Conservation (phyloP, 2,113 vertebrate genomes). For the Hemibates koningsi region DNA sequence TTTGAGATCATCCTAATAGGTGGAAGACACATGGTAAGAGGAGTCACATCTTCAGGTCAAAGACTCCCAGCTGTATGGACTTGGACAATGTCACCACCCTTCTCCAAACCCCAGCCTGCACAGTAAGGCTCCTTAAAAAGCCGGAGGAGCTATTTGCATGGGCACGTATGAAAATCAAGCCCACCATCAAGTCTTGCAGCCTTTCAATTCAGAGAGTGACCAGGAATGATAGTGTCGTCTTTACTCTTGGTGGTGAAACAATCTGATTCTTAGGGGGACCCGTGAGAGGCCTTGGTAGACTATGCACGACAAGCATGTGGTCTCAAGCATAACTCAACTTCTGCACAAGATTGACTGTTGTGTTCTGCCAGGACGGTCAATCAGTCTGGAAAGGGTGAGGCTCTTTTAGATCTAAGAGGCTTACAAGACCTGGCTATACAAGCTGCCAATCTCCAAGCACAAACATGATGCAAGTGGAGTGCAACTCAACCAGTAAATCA, state of each 20-base stretch:
- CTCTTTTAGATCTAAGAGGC: not conserved
- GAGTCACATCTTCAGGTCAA: rapidly evolving
- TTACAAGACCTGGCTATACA: not conserved
- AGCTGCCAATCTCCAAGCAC: not conserved
- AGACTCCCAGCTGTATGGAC: not conserved
- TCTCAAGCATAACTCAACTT: not conserved
- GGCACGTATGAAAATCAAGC: not conserved
- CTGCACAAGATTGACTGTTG: not conserved
- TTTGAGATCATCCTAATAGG: not conserved
- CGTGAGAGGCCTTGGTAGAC: not conserved
- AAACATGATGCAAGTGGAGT: not conserved
- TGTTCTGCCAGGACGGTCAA: not conserved
- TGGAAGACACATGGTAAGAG: not conserved
- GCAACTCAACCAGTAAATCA: not conserved
- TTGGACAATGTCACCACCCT: not conserved
- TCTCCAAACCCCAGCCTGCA: not conserved
- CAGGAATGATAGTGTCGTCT: not conserved
- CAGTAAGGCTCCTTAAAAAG: not conserved
- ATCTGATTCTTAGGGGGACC: not conserved
- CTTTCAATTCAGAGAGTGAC: not conserved
- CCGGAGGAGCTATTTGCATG: not conserved
- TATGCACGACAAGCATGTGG: not conserved
- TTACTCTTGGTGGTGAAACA: not conserved
- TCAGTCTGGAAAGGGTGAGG: not conserved
- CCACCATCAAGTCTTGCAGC: not conserved